Evolutionary conservation across 2,113 vertebrate genomes (phyloP).

Genomic region (Seriola quinqueradiata): DNA sequence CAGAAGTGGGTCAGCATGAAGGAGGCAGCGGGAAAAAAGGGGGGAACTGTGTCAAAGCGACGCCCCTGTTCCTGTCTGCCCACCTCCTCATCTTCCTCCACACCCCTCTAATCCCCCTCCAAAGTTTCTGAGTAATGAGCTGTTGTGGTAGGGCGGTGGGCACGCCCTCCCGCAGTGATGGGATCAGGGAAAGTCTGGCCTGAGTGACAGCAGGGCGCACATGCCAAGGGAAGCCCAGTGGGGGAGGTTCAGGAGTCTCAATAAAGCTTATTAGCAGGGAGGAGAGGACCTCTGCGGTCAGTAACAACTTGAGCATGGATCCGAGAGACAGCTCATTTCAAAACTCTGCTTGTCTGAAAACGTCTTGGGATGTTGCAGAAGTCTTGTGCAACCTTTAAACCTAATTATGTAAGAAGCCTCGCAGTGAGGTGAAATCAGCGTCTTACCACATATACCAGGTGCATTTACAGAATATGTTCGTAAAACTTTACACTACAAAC

Average conservation of each 20-base stretch:
- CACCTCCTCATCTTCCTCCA: conserved; percentile 63
- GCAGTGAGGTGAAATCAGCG: conserved; percentile 11
- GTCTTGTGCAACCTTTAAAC: conserved; percentile 5
- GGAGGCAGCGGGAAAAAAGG: conserved; percentile 41
- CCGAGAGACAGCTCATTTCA: conserved; percentile 43
- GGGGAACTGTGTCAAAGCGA: conserved; percentile 75
- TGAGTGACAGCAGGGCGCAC: conserved; percentile 76
- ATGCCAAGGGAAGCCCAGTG: conserved; percentile 74
- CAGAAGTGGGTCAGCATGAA: conserved; percentile 77
- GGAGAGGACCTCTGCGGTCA: conserved; percentile 56
- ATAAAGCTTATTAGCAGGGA: conserved; percentile 78
- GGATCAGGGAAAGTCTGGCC: conserved; percentile 77
- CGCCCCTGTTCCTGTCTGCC: conserved; percentile 60
- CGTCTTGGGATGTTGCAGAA: background rate
- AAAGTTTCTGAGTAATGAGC: conserved; percentile 81
- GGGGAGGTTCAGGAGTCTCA: conserved; percentile 70
- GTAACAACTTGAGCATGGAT: conserved; percentile 45
- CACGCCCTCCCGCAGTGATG: conserved; percentile 67
- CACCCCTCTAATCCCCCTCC: conserved; percentile 71
- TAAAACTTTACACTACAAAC: conserved; percentile 16
- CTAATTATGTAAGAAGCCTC: background rate
- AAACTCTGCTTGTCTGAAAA: conserved; percentile 18
- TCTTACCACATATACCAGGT: background rate
- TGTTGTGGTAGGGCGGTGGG: conserved; percentile 73
- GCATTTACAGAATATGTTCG: background rate